phyloP scores from a whole-genome alignment of 1,140 invertebrate species.

The Homalodisca vitripennis region DNA sequence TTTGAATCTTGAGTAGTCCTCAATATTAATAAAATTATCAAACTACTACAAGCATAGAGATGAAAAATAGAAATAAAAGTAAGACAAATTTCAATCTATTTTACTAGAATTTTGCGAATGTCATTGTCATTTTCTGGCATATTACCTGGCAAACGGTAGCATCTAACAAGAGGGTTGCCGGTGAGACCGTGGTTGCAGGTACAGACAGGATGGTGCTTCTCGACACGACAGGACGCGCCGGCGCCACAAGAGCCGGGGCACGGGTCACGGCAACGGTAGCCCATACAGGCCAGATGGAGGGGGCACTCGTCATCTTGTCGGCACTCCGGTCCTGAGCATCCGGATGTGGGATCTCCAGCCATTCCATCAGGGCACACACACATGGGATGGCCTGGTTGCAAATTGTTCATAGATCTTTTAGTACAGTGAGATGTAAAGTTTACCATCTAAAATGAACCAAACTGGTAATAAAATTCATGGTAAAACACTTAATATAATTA shows the following conservation, averaged over 20 bases:
- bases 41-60: not conserved
- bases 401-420: no score
- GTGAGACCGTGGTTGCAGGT: slow-evolving; percentile 65
- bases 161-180: slow-evolving; percentile 73
- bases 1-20: not conserved
- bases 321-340: slow-evolving; percentile 75
- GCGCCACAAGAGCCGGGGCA: slow-evolving; percentile 79
- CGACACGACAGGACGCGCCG: slow-evolving; percentile 66
- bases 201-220: slow-evolving; percentile 75
- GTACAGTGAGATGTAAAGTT: no score
- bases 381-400: slow-evolving; percentile 59
- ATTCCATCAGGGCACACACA: slow-evolving; percentile 75
- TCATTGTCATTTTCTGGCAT: not conserved
- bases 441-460: no score
- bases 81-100: not conserved
- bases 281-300: slow-evolving; percentile 69
- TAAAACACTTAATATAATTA: no score
- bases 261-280: slow-evolving; percentile 72
- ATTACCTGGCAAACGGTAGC: slow-evolving; percentile 56
- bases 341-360: slow-evolving; percentile 73
- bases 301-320: slow-evolving; percentile 72
- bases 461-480: no score
- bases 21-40: slow-evolving; percentile 18
- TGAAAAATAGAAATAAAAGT: not conserved
- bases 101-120: not conserved